phyloP scores from a whole-genome alignment of 2,888 invertebrate species.

The Globia sparganii region DNA sequence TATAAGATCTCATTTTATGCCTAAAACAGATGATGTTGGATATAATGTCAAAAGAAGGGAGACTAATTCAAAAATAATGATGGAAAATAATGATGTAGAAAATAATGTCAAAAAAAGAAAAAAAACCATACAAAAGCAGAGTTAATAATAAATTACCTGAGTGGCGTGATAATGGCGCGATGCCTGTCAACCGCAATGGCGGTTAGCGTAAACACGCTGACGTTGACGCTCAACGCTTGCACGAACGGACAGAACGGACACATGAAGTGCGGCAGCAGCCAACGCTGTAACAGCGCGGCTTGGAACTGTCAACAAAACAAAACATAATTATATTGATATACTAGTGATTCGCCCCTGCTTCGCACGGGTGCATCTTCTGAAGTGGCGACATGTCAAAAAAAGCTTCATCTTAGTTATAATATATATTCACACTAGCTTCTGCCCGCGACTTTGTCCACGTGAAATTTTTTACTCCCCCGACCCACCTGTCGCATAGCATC shows the following conservation, averaged over 20 bases:
- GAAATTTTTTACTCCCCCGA: too few relatives aligned
- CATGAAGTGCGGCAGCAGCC: conserved; percentile 96
- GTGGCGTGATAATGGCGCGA: conserved; percentile 93
- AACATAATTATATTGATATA: neutral
- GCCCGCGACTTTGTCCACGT: too few relatives aligned
- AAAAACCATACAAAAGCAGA: conserved; percentile 2
- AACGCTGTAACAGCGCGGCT: conserved; percentile 96
- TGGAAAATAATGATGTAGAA: neutral
- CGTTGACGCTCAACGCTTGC: conserved; percentile 95
- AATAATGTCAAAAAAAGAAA: conserved; percentile 4
- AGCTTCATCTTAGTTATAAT: too few relatives aligned
- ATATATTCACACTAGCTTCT: too few relatives aligned
- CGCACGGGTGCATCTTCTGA: too few relatives aligned
- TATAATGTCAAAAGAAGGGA: neutral
- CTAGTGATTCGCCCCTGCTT: too few relatives aligned
- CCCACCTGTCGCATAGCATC: too few relatives aligned
- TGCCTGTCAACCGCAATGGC: conserved; percentile 97
- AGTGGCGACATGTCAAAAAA: neutral
- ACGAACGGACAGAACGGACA: conserved; percentile 97
- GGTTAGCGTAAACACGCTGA: conserved; percentile 96
- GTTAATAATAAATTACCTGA: conserved; percentile 89
- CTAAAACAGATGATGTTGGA: neutral
- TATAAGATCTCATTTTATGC: neutral
- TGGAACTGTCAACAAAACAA: conserved; percentile 92
- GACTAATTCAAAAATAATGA: too few relatives aligned